Conservation (phyloP, 2,888 invertebrate species). For the Hemistola chrysoprasaria region DNA sequence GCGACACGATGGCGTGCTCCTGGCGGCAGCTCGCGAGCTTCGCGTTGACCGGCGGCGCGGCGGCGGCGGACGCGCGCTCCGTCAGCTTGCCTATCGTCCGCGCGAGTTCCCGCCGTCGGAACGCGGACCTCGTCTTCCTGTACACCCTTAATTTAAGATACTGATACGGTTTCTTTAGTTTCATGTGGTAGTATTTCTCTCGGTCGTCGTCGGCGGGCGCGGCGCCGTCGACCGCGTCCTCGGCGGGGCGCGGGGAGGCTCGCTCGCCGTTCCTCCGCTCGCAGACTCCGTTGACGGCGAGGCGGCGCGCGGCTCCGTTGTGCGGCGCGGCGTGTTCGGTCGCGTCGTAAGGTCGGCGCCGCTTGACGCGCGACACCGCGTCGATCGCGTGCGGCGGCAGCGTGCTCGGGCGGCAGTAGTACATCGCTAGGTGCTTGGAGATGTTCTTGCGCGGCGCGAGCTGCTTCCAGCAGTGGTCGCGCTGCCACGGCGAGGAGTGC, state of each 20-base stretch:
- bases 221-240: constrained; percentile 56
- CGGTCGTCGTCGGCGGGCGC: constrained; percentile 55
- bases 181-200: constrained; percentile 74
- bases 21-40: constrained; percentile 71
- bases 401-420: constrained; percentile 83
- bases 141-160: constrained; percentile 76
- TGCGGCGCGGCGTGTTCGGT: constrained; percentile 42
- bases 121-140: constrained; percentile 64
- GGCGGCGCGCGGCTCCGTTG: constrained; percentile 38
- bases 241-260: constrained; percentile 42
- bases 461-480: constrained; percentile 95
- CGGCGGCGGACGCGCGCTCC: constrained; percentile 58
- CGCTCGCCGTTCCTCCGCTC: constrained; percentile 58
- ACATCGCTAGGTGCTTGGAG: constrained; percentile 88
- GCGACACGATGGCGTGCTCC: constrained; percentile 86
- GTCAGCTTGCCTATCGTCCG: constrained; percentile 61
- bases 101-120: constrained; percentile 58
- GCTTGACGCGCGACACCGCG: constrained; percentile 76
- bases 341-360: constrained; percentile 85
- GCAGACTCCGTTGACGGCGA: constrained; percentile 51
- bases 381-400: constrained; percentile 67
- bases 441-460: constrained; percentile 87
- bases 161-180: constrained; percentile 78
- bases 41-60: constrained; percentile 65
- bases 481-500: constrained; percentile 95